Conservation (phyloP, 2,113 vertebrate genomes). For the Muntiacus reevesi region DNA sequence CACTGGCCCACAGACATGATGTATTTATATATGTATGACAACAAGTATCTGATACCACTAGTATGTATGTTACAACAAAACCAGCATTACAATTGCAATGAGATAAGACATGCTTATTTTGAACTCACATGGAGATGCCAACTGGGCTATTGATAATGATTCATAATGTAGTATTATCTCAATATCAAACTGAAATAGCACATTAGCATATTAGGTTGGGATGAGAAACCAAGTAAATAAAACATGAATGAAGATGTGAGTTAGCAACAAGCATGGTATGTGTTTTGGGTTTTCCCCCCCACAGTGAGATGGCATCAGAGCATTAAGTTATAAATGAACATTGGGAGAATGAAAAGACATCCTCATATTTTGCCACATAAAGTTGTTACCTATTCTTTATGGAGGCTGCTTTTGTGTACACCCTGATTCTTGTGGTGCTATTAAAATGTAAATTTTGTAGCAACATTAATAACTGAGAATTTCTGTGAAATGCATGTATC, state of each 20-base stretch:
- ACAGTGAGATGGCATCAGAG: not conserved
- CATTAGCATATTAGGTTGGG: not conserved
- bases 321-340: not conserved
- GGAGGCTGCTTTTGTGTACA: not conserved
- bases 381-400: not conserved
- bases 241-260: not conserved
- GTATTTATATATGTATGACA: not conserved
- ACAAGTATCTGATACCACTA: not conserved
- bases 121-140: not conserved
- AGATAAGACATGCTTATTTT: not conserved
- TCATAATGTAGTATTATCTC: not conserved
- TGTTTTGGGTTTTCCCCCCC: not conserved
- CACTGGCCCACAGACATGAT: not conserved
- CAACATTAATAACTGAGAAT: conserved; percentile 19
- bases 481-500: not conserved
- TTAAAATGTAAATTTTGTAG: conserved; percentile 42
- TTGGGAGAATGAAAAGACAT: not conserved
- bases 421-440: not conserved
- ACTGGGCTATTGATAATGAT: not conserved
- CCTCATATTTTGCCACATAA: not conserved
- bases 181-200: not conserved
- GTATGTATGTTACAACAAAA: not conserved
- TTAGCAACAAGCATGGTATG: not conserved
- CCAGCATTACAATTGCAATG: not conserved
- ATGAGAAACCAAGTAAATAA: not conserved